phyloP scores from a whole-genome alignment of 2,888 invertebrate genomes.

The Platypus cylindrus region DNA sequence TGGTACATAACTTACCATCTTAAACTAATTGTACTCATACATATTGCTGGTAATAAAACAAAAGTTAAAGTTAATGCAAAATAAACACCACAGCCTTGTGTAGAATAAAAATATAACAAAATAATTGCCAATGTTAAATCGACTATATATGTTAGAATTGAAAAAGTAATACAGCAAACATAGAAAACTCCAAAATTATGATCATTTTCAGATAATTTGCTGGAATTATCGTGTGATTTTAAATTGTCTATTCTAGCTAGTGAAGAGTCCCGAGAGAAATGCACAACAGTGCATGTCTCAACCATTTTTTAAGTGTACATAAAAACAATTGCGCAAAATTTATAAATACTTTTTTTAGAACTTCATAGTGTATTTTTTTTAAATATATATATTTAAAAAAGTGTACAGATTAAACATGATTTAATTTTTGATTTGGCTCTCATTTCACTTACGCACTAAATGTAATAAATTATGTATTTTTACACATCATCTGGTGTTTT shows the following conservation, averaged over 20 bases:
- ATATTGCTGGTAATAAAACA: conserved; percentile 37
- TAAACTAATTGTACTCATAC: conserved; percentile 40
- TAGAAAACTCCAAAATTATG: conserved; percentile 32
- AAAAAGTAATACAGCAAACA: conserved; percentile 34
- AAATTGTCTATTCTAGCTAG: conserved; percentile 32
- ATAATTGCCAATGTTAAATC: conserved; percentile 34
- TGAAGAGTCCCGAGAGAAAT: conserved; percentile 34
- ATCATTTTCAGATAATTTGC: conserved; percentile 29
- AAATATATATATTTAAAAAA: too few species aligned
- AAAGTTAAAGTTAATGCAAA: conserved; percentile 41
- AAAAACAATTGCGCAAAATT: too few species aligned
- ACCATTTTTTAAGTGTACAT: too few species aligned
- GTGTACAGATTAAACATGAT: too few species aligned
- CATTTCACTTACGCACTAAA: too few species aligned
- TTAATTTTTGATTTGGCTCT: too few species aligned
- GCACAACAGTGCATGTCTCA: conserved; percentile 35
- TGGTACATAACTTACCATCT: conserved; percentile 39
- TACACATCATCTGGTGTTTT: too few species aligned
- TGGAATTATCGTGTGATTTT: conserved; percentile 26
- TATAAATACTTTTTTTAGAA: too few species aligned
- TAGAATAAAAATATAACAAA: conserved; percentile 34
- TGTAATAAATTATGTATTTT: too few species aligned
- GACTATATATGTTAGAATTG: conserved; percentile 35
- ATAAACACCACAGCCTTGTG: conserved; percentile 32
- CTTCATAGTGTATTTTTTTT: too few species aligned